Evolutionary conservation across 2,888 invertebrate genomes (phyloP).

Genomic region (Himalopsyche tibetana): DNA sequence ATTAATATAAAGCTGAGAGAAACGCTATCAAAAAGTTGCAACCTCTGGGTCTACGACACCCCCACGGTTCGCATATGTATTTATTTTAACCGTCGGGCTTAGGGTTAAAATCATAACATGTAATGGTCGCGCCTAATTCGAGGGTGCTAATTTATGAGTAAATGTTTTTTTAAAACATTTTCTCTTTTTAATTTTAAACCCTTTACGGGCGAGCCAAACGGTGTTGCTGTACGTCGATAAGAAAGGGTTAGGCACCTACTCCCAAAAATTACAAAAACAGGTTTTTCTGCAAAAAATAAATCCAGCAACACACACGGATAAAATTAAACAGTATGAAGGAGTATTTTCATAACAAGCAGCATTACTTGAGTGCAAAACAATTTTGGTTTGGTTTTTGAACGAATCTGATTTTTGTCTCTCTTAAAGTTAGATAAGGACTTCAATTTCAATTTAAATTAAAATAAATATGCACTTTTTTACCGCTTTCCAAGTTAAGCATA

Average conservation of each 20-base stretch:
- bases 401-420: too few species aligned
- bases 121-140: conserved; percentile 34
- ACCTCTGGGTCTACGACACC: background rate
- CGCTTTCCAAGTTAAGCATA: too few species aligned
- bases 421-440: too few species aligned
- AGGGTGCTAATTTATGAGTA: conserved; percentile 31
- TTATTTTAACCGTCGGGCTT: background rate
- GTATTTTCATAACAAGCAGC: too few species aligned
- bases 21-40: too few species aligned
- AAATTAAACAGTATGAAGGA: background rate
- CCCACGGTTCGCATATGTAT: background rate
- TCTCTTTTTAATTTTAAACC: conserved; percentile 34
- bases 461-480: too few species aligned
- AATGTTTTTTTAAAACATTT: background rate
- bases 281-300: conserved; percentile 16
- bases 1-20: too few species aligned
- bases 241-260: conserved; percentile 23
- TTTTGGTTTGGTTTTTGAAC: too few species aligned
- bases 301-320: background rate
- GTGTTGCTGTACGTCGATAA: conserved; percentile 31
- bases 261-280: background rate
- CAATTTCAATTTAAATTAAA: too few species aligned
- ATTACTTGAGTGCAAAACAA: too few species aligned
- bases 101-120: conserved; percentile 29
- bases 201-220: conserved; percentile 24